Percentiles rank a stretch among this genome's conserved stretches.
phyloP scores from a whole-genome alignment of 2,888 invertebrate species.

The Chaitophorus viminalis region DNA sequence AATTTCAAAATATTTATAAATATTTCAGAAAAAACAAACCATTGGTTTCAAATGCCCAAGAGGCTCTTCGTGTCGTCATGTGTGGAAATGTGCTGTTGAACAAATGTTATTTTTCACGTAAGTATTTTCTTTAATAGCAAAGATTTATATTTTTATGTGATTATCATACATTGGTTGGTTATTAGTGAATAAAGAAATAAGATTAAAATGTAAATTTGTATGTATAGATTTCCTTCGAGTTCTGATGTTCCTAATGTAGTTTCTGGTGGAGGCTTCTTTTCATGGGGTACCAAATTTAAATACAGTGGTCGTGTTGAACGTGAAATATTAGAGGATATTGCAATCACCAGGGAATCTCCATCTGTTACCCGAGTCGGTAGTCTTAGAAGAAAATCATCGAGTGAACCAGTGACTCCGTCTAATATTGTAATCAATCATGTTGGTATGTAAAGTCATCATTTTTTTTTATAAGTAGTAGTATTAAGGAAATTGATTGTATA shows the following conservation, averaged over 20 bases:
- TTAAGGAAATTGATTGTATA: too few relatives aligned
- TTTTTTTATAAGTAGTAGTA: too few relatives aligned
- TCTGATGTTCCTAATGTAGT: constrained; percentile 85
- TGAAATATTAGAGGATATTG: constrained; percentile 85
- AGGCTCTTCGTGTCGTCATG: constrained; percentile 90
- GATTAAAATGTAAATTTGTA: not conserved
- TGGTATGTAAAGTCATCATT: constrained; percentile 68
- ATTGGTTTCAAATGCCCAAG: constrained; percentile 96
- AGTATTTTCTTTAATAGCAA: constrained; percentile 67
- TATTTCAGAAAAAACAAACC: constrained; percentile 84
- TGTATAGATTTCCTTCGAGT: constrained; percentile 81
- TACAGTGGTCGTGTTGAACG: constrained; percentile 89
- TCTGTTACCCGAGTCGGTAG: constrained; percentile 70
- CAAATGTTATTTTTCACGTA: constrained; percentile 99
- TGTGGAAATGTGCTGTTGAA: constrained; percentile 97
- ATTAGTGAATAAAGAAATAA: not conserved
- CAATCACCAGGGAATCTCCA: constrained; percentile 71
- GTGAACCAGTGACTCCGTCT: constrained; percentile 87
- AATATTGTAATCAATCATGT: constrained; percentile 81
- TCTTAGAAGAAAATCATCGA: constrained; percentile 81
- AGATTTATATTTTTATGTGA: not conserved
- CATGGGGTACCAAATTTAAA: constrained; percentile 93
- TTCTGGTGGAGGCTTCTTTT: constrained; percentile 90
- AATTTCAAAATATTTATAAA: too few relatives aligned
- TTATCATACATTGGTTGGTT: too few relatives aligned